These are phyloP conservation scores for Mesocricetus auratus DNA, from an alignment of 2,113 vertebrate genomes.

Conservation along the genomic window DNA sequence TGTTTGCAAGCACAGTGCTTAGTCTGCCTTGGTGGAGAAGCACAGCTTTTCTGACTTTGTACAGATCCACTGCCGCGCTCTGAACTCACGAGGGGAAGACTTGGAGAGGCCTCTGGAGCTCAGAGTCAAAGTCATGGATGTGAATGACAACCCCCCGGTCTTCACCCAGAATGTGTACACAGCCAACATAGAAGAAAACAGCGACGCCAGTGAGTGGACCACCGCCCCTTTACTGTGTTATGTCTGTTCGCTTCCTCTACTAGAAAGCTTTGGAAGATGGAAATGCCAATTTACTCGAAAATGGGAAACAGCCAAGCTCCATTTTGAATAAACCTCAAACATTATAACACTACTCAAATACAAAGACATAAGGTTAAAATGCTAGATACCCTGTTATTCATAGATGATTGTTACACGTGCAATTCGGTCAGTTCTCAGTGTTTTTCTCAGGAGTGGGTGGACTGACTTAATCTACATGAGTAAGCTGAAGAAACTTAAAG, in stretches of 20 bases:
- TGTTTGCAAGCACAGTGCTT: neutral
- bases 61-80: constrained; percentile 88
- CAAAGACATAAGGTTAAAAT: neutral
- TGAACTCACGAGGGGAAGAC: constrained; percentile 84
- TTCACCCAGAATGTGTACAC: constrained; percentile 86
- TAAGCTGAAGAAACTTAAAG: neutral
- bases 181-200: constrained; percentile 87
- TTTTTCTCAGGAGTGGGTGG: neutral
- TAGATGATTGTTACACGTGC: neutral
- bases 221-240: rapidly evolving
- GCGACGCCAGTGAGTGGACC: constrained; percentile 87
- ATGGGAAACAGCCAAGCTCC: neutral
- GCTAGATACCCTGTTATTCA: neutral
- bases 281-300: neutral
- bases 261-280: neutral
- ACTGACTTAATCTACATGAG: neutral
- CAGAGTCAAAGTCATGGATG: constrained; percentile 89
- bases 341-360: neutral
- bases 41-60: constrained; percentile 66
- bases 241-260: neutral
- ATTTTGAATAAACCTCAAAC: neutral
- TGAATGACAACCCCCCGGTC: constrained; percentile 90
- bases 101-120: constrained; percentile 88
- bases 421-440: neutral
- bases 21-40: constrained; percentile 11